Percentiles rank a stretch among this genome's conserved stretches.
These are phyloP conservation scores for Rhinolophus sinicus DNA, from an alignment of 2,113 vertebrate genomes.

Conservation along the genomic window DNA sequence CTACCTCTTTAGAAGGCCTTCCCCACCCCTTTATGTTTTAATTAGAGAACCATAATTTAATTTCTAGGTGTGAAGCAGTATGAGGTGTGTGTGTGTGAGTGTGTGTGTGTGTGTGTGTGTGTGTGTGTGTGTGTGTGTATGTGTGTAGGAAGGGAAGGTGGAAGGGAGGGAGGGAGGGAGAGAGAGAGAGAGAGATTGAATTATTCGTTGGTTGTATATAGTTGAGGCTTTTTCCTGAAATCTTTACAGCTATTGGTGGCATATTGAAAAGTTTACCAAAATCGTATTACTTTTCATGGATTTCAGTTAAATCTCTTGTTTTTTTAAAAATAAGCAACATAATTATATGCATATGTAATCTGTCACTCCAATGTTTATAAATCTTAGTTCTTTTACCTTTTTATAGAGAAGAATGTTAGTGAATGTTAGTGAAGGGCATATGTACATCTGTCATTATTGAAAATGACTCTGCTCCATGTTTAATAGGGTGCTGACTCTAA, in stretches of 20 bases:
- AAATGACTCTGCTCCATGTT: background rate
- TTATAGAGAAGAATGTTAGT: background rate
- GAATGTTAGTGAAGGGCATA: background rate
- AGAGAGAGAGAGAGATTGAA: background rate
- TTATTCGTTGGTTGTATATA: background rate
- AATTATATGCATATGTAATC: background rate
- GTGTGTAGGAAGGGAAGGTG: too few relatives aligned
- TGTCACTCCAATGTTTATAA: background rate
- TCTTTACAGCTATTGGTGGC: background rate
- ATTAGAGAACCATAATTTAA: background rate
- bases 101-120: background rate
- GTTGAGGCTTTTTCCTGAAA: background rate
- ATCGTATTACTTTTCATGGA: background rate
- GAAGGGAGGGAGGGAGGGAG: too few relatives aligned
- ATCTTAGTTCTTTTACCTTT: background rate
- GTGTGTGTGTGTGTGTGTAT: background rate
- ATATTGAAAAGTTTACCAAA: constrained; percentile 16
- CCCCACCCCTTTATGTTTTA: background rate
- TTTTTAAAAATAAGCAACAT: background rate
- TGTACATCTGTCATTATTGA: background rate
- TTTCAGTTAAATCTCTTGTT: constrained; percentile 16
- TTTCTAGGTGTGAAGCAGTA: background rate
- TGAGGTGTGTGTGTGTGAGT: background rate
- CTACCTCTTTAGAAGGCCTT: background rate
- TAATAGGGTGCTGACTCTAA: background rate